Conservation (phyloP, 1,140 invertebrate species). For the Hormaphis cornu region DNA sequence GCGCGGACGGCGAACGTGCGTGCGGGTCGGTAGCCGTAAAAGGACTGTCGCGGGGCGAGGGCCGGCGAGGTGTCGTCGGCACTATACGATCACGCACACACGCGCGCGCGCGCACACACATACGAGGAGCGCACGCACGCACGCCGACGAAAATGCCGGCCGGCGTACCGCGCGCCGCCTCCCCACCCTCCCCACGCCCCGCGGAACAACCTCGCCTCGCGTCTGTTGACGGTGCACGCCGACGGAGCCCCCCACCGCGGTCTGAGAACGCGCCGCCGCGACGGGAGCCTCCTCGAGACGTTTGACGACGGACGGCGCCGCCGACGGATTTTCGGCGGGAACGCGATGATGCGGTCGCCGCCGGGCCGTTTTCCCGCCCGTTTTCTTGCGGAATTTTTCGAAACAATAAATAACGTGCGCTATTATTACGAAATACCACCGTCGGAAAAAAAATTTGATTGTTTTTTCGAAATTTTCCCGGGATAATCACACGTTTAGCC, state of each 20-base stretch:
- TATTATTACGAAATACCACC: too few species aligned
- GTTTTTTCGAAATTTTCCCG: too few species aligned
- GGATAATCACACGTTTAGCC: too few species aligned
- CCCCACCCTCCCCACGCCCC: background rate
- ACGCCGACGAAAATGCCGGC: slow-evolving; percentile 24
- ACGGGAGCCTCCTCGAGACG: background rate
- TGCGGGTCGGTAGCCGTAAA: slow-evolving; percentile 15
- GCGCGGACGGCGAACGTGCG: slow-evolving; percentile 1
- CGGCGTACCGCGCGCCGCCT: background rate
- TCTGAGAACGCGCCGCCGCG: background rate
- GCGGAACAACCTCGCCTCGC: too few species aligned
- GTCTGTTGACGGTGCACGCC: background rate
- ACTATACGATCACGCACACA: background rate
- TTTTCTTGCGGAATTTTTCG: too few species aligned
- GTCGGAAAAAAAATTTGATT: too few species aligned
- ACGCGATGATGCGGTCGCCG: background rate
- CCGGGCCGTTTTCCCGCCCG: too few species aligned
- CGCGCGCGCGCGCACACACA: background rate
- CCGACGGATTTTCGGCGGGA: slow-evolving; percentile 1
- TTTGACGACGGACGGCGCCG: background rate
- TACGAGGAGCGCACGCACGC: background rate
- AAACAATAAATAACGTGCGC: too few species aligned
- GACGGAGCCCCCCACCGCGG: background rate
- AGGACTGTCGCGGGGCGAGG: slow-evolving; percentile 27
- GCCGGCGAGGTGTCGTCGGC: slow-evolving; percentile 11